A percentile compares a stretch with the other conserved stretches of the same genome.
Conservation (phyloP, 2,113 vertebrate genomes). For the Podarcis cretensis region DNA sequence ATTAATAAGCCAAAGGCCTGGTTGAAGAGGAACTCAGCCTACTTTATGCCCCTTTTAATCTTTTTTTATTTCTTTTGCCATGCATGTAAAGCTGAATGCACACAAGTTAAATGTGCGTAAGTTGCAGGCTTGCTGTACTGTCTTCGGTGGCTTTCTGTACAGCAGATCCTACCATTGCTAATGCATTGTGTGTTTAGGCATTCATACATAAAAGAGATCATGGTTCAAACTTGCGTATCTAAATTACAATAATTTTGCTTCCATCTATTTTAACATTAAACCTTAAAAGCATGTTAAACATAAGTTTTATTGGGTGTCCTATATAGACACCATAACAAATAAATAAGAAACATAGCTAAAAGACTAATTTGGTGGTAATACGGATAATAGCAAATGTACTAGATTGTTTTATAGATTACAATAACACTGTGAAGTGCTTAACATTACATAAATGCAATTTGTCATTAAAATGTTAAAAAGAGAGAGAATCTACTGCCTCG, state of each 20-base stretch:
- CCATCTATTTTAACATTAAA: background rate
- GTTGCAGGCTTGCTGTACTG: too few species aligned
- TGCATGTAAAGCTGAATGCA: too few species aligned
- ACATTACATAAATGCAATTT: background rate
- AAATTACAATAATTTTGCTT: background rate
- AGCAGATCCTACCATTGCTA: background rate
- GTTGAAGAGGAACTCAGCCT: too few species aligned
- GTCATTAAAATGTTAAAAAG: background rate
- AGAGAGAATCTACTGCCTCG: background rate
- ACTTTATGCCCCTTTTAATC: too few species aligned
- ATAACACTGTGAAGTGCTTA: background rate
- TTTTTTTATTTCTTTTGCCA: too few species aligned
- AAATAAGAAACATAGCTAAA: background rate
- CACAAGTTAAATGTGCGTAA: too few species aligned
- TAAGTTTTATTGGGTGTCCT: background rate
- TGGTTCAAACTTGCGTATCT: too few species aligned
- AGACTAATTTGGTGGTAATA: background rate
- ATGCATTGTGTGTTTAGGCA: too few species aligned
- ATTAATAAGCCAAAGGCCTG: too few species aligned
- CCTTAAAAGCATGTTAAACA: background rate
- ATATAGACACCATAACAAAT: background rate
- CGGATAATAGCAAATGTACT: background rate
- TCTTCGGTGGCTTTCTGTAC: background rate
- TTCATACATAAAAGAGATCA: background rate
- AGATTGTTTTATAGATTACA: background rate